Percentiles rank a stretch among this genome's conserved stretches.
Conservation (phyloP, 2,797 vertebrate genomes). For the Macroramphosus scolopax region DNA sequence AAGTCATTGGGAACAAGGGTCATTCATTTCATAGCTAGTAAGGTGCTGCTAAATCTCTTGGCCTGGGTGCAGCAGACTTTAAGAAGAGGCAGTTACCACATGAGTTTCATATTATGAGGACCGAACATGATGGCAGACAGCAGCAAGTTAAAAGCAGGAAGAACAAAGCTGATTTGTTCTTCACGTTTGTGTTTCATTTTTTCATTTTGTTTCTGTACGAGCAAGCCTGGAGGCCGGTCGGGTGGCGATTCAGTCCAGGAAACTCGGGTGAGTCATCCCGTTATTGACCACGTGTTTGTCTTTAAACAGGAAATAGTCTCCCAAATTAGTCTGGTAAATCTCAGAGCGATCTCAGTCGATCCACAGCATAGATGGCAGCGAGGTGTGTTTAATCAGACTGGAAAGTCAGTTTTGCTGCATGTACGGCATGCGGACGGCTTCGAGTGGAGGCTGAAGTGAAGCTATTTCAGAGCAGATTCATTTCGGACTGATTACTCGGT, state of each 20-base stretch:
- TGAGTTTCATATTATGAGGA: not conserved
- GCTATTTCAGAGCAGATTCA: slow-evolving; percentile 44
- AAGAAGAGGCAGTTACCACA: not conserved
- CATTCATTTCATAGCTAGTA: slow-evolving; percentile 7
- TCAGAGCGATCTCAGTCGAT: slow-evolving; percentile 51
- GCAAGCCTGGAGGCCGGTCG: too few species aligned
- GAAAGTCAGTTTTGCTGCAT: slow-evolving; percentile 47
- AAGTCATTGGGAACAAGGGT: not conserved
- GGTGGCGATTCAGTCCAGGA: too few species aligned
- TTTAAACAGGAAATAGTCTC: slow-evolving; percentile 38
- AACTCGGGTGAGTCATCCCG: too few species aligned
- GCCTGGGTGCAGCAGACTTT: slow-evolving; percentile 6
- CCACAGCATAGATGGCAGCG: slow-evolving; percentile 40
- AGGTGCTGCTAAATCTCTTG: slow-evolving; percentile 4
- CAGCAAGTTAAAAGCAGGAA: too few species aligned
- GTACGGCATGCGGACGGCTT: slow-evolving; percentile 29
- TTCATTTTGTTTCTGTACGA: too few species aligned
- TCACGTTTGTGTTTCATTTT: too few species aligned
- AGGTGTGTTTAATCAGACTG: slow-evolving; percentile 50
- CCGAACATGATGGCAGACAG: not conserved
- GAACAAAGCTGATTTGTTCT: too few species aligned
- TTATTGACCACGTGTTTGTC: too few species aligned
- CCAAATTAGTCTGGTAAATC: slow-evolving; percentile 49
- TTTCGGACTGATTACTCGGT: slow-evolving; percentile 44
- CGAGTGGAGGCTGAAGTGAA: slow-evolving; percentile 22